Evolutionary conservation across 2,888 invertebrate genomes (phyloP).

Genomic region (Sinhomidia bicolor): DNA sequence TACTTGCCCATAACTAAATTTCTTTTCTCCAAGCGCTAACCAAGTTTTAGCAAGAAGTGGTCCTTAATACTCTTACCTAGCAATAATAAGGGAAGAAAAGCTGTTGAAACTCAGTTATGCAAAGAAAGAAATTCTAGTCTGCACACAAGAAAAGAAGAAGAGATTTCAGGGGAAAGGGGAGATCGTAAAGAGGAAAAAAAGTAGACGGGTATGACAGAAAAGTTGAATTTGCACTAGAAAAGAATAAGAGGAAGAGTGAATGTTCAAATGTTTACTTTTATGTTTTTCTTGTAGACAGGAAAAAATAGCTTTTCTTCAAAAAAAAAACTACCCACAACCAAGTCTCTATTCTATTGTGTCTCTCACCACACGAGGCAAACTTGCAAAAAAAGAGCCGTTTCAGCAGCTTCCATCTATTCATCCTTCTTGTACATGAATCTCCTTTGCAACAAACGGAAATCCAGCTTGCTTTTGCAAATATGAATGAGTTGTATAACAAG

Average conservation of each 20-base stretch:
- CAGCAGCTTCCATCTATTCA: slow-evolving; percentile 12
- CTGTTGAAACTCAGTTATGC: neutral
- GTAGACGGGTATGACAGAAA: neutral
- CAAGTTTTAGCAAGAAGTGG: neutral
- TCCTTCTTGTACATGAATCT: neutral
- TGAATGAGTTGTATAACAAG: slow-evolving; percentile 9
- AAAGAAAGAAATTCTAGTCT: neutral
- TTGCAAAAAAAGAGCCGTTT: neutral
- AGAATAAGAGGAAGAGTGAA: neutral
- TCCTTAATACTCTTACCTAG: too few relatives aligned
- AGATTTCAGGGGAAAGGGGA: neutral
- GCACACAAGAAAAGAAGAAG: neutral
- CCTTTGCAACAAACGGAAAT: neutral
- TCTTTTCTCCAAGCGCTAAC: neutral
- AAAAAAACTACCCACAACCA: neutral
- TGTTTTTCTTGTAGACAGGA: neutral
- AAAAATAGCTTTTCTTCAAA: neutral
- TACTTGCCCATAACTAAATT: neutral
- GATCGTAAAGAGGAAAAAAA: neutral
- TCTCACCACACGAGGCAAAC: neutral
- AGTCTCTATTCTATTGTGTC: neutral
- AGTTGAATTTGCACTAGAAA: neutral
- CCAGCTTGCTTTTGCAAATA: slow-evolving; percentile 45
- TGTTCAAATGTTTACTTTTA: slow-evolving; percentile 15
- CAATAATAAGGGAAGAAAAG: neutral